Base-by-base conservation (phyloP, 2,888 invertebrate genomes). In the Caenorhabditis becei region DNA sequence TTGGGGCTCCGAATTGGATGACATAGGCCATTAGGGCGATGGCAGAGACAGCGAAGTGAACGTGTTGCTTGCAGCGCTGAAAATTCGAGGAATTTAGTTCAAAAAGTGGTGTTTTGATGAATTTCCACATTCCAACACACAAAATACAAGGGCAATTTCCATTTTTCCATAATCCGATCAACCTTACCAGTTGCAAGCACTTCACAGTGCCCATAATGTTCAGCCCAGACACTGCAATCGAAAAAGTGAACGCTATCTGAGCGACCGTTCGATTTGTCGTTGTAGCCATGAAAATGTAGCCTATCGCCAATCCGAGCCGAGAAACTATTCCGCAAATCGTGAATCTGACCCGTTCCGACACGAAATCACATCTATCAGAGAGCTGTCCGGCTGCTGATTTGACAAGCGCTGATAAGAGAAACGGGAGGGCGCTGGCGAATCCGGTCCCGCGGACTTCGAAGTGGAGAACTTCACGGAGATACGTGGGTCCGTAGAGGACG, bases 201-300 rank as follows among this genome's bases (percentile, higher is more conserved):
- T 83, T 83, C 28, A 83, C 77, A 10, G 84, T 83, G 35, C 87
- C 87, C 62, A 87, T 83, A 11, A 82, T 72, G 44, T 87, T 87
- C 49, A 86, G 23, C 1, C 85, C 87, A 7, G 80, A 80, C 18
- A 85, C 81, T 0, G 80, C 77, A 26, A 85, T 83, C 0, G 85
- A 84, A 3, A 81, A 70, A 5, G 87, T 86, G 75, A 80, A 87
- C 32, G 81, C 80, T 1, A 83, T 53, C 66, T 86, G 86, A 18
- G 80, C 85, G 20, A 82, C 61, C n/a, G 77, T 44, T 1, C 65
- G 41, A 24, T 72, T 75, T 7, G 82, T 41, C 0, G 83, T 80
- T 35, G 62, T 58, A 1, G 86, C 83, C 80, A 87, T 81, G 24
- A 80, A 70, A 28, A 86, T 54, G 41, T 84, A 86, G 53, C 88